Conservation (phyloP, 2,888 invertebrate species). For the Epistrophella euchroma region DNA sequence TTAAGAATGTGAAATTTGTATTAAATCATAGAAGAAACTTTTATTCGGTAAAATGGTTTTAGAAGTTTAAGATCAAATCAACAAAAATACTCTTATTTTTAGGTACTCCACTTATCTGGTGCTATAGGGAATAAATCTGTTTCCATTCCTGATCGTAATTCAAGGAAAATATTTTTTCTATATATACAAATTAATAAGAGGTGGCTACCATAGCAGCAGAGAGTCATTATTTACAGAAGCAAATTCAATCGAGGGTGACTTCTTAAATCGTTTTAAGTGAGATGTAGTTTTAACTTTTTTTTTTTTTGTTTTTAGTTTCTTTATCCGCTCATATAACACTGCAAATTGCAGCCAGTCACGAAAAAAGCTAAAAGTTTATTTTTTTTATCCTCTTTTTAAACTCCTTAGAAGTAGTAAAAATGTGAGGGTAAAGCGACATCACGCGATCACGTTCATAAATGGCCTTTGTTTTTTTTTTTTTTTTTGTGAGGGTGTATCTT, state of each 20-base stretch:
- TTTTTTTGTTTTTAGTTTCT: background rate
- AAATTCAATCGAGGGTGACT: conserved; percentile 52
- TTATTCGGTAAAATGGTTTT: no score
- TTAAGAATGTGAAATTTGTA: no score
- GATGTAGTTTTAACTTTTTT: conserved; percentile 34
- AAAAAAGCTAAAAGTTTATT: conserved; percentile 6
- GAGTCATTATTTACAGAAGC: conserved; percentile 31
- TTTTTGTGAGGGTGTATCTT: background rate
- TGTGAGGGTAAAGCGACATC: conserved; percentile 46
- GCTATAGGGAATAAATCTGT: no score
- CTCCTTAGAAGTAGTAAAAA: conserved; percentile 32
- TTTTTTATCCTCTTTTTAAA: background rate
- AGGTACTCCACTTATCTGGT: no score
- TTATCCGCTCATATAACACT: conserved; percentile 15
- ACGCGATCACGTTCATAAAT: conserved; percentile 58
- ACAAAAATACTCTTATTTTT: no score
- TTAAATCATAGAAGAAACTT: no score
- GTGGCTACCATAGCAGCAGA: conserved; percentile 11
- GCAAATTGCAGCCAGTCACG: conserved; percentile 63
- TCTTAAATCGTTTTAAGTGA: conserved; percentile 40
- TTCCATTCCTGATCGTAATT: no score
- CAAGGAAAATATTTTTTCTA: no score
- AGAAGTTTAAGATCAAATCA: no score
- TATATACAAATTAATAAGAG: no score
- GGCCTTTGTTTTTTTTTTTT: conserved; percentile 4